Percentiles rank a stretch among this genome's conserved stretches.
Conservation (phyloP, 37 sponge, comb jelly and placozoan species). For the Ianthella basta region DNA sequence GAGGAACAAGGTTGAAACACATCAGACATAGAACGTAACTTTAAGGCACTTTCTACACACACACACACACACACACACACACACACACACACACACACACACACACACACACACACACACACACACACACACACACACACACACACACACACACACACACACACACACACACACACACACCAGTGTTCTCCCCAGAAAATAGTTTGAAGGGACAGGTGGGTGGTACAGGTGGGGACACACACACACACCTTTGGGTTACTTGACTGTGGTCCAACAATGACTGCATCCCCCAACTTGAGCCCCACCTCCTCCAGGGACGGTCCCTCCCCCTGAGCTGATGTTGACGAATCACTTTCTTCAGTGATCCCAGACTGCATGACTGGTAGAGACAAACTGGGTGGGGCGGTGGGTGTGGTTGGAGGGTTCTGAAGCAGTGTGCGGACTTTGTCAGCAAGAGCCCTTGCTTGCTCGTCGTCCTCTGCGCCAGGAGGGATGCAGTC, state of each 20-base stretch:
- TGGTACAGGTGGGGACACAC: no score
- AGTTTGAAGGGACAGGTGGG: no score
- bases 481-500: conserved; percentile 50
- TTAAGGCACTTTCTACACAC: conserved; percentile 18
- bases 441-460: not conserved
- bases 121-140: conserved; percentile 3
- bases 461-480: no score
- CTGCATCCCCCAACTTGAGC: no score
- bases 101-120: no score
- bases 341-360: no score
- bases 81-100: not conserved
- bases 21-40: no score
- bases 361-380: no score
- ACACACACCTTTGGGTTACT: not conserved
- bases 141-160: not conserved
- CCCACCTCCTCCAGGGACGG: no score
- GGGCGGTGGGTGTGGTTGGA: not conserved
- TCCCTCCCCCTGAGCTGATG: no score
- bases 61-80: not conserved
- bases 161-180: not conserved
- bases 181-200: no score
- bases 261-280: not conserved
- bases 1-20: no score
- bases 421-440: not conserved
- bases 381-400: not conserved